A percentile compares a stretch with the other conserved stretches of the same genome.
phyloP scores from a whole-genome alignment of 2,113 vertebrate genomes.

The Malurus melanocephalus region DNA sequence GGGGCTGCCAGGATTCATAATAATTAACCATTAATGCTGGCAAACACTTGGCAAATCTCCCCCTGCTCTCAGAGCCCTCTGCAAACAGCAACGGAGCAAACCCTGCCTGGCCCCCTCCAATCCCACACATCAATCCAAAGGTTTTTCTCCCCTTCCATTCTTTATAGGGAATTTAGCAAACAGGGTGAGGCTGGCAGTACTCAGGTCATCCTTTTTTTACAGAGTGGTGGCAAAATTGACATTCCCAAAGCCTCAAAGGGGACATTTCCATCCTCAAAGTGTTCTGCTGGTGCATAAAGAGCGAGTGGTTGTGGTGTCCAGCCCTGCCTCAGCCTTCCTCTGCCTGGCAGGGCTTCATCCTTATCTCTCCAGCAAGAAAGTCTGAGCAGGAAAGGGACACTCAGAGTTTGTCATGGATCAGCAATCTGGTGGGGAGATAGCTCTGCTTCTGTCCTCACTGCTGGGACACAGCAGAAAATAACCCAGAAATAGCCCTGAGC shows the following conservation, averaged over 20 bases:
- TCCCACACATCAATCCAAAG: background rate
- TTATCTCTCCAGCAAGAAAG: background rate
- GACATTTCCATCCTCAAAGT: no score
- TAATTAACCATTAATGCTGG: conserved; percentile 60
- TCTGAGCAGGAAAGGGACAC: background rate
- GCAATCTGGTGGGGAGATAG: background rate
- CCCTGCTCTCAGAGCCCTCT: background rate
- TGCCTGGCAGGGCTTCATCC: background rate
- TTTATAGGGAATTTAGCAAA: background rate
- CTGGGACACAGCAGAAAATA: background rate
- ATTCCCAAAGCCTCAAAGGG: background rate
- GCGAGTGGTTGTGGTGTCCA: background rate
- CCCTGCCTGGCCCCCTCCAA: background rate
- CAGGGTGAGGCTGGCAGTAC: rapidly evolving
- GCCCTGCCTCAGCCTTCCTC: background rate
- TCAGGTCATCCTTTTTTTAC: background rate
- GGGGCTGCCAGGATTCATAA: conserved; percentile 37
- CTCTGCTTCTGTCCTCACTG: background rate
- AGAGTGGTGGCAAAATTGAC: background rate
- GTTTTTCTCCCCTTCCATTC: background rate
- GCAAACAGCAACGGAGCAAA: conserved; percentile 20
- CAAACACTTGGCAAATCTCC: conserved; percentile 55
- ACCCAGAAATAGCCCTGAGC: background rate
- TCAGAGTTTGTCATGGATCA: background rate
- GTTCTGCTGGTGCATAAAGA: rapidly evolving